Evolutionary conservation across 2,113 vertebrate genomes (phyloP), one percentile per base, ranked within the genome.

Genomic region (Sander vitreus): DNA sequence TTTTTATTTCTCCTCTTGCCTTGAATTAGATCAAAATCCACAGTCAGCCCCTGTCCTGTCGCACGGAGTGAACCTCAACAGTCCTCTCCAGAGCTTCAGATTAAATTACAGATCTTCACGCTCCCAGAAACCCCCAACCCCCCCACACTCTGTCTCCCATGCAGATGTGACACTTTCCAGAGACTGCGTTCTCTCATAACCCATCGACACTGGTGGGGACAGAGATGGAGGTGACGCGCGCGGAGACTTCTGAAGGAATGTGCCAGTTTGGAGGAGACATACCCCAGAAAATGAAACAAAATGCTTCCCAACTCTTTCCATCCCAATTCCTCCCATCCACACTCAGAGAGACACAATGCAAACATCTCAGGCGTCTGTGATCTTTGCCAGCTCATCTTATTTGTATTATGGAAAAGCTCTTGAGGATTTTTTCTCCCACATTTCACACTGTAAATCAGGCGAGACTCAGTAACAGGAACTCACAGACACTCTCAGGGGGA

Each of bases 51-150:
- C 57, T 76, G 73, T 88, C 85, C 78, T 87, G 81, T 86, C 81
- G 78, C 82, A 33, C 57, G 27, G 88, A 87, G 86, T 91, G 82
- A 90, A 87, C 86, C 87, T 80, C 36, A 84, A 76, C 78, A 79
- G 85, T 81, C 21, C 88, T 87, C 90, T 93, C 92, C 81, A 59
- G 88, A 89, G 85, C 74, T 85, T 86, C 88, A 88, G 87, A 94
- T 95, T 94, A 91, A 93, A 94, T 94, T 93, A 93, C 91, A 91
- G 75, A 92, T 92, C 83, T 85, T 88, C 85, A 77, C 36, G 70
- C 84, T 88, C 82, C 78, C 85, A 71, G 60, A 92, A 83, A 51
- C 69, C 67, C 30, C 15, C 43, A n/a, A 0, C 21, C 21, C 51
- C 72, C 63, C 15, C 33, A 54, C 53, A 3, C 67, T 68, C 59